Evolutionary conservation across 2,888 invertebrate genomes (phyloP), one percentile per base, ranked within the genome.

Genomic region (Fragum whitleyi): DNA sequence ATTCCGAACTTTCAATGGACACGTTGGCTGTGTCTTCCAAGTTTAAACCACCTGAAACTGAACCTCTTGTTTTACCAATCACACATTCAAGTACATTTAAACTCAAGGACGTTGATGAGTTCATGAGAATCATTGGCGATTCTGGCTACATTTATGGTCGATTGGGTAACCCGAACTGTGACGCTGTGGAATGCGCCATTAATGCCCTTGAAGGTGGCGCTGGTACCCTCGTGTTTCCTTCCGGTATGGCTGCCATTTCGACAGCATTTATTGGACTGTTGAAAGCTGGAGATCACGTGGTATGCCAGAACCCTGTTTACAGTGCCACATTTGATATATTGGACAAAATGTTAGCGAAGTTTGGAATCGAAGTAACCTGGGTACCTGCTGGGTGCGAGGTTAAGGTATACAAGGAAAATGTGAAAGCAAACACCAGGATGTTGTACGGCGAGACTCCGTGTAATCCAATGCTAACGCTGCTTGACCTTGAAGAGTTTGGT

Each of bases 381-480:
- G 91, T 92, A 3, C 77, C 71, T 1, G 59, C 59, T 3, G 59
- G 59, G 21, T 85, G 88, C 67, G 72, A 85, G 9, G 86, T 90
- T 0, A 86, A 89, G 11, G 92, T 90, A n/a, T 93, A 92, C 72
- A 88, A 83, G 65, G 88, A 90, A 29, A 74, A 83, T 1, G 87
- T 94, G 59, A 89, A 89, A 72, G 80, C 90, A 7, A 94, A 93
- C 76, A 94, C 94, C 0, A 93, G 89, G 91, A 39, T 94, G 75
- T 78, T 94, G 32, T 93, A 90, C 77, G 91, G 92, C 9, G 94
- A 94, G 84, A 92, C 93, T 0, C 93, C 94, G 0, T 92, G 93
- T 81, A 94, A 94, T 82, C 94, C 94, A 21, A 88, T 89, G 59
- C 90, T 93, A 88, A 87, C 90, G 5, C 86, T 94, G 26, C 84